Conservation (phyloP, 35 echinoderm and acorn worm species). For the Apostichopus californicus region DNA sequence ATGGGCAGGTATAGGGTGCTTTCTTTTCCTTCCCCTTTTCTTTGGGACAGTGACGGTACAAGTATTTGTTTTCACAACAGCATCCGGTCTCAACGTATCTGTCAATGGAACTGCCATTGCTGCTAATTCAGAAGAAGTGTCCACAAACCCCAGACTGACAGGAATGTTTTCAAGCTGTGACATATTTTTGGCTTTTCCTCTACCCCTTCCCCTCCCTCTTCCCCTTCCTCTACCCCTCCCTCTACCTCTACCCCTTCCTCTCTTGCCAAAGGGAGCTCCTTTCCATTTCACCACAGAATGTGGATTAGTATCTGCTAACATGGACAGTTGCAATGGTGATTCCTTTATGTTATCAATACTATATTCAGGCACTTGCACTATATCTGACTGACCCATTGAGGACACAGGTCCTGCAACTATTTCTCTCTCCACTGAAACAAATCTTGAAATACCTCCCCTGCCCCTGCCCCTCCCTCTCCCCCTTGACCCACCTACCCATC, state of each 20-base stretch:
- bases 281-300: background rate
- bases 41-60: background rate
- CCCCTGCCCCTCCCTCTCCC: constrained; percentile 52
- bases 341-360: constrained; percentile 18
- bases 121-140: background rate
- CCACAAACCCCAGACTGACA: background rate
- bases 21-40: constrained; percentile 49
- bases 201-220: constrained; percentile 31
- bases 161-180: constrained; percentile 47
- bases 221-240: constrained; percentile 39
- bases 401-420: constrained; percentile 1
- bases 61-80: background rate
- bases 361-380: constrained; percentile 52
- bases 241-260: constrained; percentile 19
- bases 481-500: constrained; percentile 6
- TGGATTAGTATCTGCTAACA: background rate
- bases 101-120: background rate
- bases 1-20: constrained; percentile 45
- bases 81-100: background rate
- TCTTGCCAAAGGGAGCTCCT: background rate
- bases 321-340: constrained; percentile 10
- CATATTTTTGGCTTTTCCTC: background rate
- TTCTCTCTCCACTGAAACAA: constrained; percentile 18
- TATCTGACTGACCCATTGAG: background rate
- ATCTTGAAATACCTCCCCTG: background rate